A percentile compares a stretch with the other conserved stretches of the same genome.
Evolutionary conservation across 1,140 invertebrate genomes (phyloP).

Genomic region (Neomicropteryx cornuta): DNA sequence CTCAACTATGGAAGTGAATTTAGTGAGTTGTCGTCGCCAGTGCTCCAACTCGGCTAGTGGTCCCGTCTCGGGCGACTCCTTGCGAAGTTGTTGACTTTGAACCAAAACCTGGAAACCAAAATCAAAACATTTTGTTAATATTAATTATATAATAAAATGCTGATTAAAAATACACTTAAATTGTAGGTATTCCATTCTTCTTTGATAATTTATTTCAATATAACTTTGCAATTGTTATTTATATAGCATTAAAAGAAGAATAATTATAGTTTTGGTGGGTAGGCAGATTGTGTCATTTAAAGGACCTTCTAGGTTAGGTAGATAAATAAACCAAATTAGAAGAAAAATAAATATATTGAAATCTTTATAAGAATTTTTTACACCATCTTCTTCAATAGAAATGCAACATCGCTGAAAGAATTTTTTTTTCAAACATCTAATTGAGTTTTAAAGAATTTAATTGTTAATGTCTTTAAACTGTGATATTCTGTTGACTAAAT

Average conservation of each 20-base stretch:
- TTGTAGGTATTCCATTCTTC: neutral
- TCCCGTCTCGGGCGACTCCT: constrained; percentile 70
- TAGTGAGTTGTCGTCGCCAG: constrained; percentile 66
- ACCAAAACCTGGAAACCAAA: constrained; percentile 41
- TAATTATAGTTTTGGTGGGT: no score
- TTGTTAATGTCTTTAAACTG: no score
- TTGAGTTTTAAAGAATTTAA: no score
- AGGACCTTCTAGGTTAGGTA: no score
- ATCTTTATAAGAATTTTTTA: no score
- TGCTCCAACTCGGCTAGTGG: constrained; percentile 70
- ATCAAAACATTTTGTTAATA: neutral
- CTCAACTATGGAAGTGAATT: constrained; percentile 70
- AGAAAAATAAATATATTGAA: no score
- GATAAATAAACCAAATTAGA: no score
- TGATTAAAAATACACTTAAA: neutral
- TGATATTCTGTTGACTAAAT: no score
- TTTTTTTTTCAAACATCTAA: no score
- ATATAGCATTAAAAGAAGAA: constrained; percentile 5
- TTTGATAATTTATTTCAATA: neutral
- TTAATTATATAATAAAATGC: constrained; percentile 2
- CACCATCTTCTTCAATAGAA: no score
- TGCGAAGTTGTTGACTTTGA: constrained; percentile 59
- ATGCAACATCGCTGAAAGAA: no score
- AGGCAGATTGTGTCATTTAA: no score
- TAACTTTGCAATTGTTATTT: constrained; percentile 6